Conservation (phyloP, 1,140 invertebrate species). For the Mercenaria mercenaria region DNA sequence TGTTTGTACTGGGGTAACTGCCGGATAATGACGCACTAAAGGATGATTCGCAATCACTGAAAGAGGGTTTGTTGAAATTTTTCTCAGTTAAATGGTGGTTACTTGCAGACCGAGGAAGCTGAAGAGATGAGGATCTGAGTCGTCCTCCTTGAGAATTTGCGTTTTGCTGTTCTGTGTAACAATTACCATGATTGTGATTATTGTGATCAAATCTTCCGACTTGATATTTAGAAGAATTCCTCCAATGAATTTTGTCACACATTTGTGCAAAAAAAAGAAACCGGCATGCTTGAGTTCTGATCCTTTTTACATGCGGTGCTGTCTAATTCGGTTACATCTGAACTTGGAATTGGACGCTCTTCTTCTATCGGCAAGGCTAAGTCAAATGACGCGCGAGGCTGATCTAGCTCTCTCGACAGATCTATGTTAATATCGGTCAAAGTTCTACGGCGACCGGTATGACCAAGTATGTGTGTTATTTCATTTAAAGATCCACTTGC, state of each 20-base stretch:
- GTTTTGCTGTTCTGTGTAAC: background rate
- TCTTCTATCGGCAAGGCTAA: background rate
- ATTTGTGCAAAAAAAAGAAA: background rate
- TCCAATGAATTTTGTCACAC: background rate
- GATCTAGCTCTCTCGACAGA: background rate
- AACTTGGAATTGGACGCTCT: too few relatives aligned
- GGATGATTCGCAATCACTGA: background rate
- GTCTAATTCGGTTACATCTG: too few relatives aligned
- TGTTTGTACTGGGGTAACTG: background rate
- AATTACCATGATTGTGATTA: background rate
- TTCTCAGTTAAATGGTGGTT: background rate
- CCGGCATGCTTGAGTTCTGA: background rate
- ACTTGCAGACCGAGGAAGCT: background rate
- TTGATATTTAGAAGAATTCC: background rate
- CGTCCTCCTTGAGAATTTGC: background rate
- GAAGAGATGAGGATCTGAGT: background rate
- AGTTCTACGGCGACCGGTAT: constrained; percentile 5
- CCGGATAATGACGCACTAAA: background rate
- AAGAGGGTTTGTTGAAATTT: background rate
- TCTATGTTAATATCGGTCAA: constrained; percentile 29
- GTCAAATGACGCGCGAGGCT: background rate
- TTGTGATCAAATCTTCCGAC: background rate
- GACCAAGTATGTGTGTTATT: constrained; percentile 15
- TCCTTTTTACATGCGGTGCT: background rate
- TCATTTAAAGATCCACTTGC: background rate